Percentiles rank a stretch among this genome's conserved stretches.
Evolutionary conservation across 2,797 vertebrate species (phyloP).

Genomic region (Hapalemur alaotrensis): DNA sequence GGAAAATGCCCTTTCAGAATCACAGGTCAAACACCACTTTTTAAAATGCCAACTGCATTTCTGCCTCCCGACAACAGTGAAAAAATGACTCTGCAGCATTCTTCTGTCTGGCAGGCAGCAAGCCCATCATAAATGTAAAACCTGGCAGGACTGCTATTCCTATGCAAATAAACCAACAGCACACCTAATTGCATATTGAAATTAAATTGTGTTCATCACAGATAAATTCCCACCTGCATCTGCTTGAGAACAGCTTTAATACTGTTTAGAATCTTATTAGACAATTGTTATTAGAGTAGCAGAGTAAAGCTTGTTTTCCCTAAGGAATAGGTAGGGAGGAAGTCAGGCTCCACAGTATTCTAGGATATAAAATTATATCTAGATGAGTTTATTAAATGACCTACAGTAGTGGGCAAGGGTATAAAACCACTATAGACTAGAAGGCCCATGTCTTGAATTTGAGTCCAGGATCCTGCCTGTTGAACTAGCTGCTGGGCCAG

Average conservation of each 20-base stretch:
- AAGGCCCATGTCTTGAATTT: neutral
- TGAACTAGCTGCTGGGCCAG: neutral
- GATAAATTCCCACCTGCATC: conserved; percentile 42
- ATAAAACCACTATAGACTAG: too few species aligned
- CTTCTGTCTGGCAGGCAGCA: neutral
- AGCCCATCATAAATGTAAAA: conserved; percentile 17
- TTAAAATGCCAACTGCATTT: neutral
- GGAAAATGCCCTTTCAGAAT: neutral
- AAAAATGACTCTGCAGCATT: neutral
- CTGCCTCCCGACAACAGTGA: neutral
- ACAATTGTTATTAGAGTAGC: neutral
- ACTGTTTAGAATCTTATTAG: conserved; percentile 15
- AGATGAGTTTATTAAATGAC: neutral
- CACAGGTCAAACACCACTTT: neutral
- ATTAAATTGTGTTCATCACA: conserved; percentile 66
- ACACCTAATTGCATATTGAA: conserved; percentile 63
- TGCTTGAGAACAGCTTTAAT: conserved; percentile 55
- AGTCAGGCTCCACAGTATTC: neutral
- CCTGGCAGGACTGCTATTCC: neutral
- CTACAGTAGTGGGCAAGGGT: neutral
- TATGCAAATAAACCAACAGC: conserved; percentile 62
- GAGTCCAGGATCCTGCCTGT: neutral
- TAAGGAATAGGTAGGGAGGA: neutral
- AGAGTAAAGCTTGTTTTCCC: neutral
- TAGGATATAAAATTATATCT: neutral